Conservation (phyloP, 2,113 vertebrate genomes). For the Haliaeetus leucogaster region DNA sequence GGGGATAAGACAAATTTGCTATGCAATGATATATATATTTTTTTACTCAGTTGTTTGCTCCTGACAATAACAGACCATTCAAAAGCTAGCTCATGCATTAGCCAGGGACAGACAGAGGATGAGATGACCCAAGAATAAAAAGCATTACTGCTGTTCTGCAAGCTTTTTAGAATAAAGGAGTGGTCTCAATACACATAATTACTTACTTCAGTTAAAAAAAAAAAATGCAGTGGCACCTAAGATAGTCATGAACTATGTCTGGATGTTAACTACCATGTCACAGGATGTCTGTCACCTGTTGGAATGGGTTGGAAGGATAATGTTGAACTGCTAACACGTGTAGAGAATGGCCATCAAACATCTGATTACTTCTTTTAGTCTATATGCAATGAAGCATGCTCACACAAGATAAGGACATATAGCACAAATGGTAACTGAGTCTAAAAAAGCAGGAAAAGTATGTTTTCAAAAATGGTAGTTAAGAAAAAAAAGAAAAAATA, state of each 20-base stretch:
- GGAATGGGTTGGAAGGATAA: background rate
- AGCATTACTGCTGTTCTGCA: background rate
- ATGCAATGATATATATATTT: background rate
- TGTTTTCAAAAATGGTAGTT: background rate
- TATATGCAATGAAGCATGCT: background rate
- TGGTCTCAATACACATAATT: background rate
- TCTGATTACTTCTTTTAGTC: background rate
- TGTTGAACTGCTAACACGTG: background rate
- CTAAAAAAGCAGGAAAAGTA: background rate
- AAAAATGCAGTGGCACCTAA: background rate
- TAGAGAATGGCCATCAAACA: background rate
- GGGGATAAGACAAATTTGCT: background rate
- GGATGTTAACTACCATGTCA: background rate
- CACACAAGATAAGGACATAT: background rate
- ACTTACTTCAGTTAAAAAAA: background rate
- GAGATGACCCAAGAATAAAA: background rate
- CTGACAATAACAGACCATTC: background rate
- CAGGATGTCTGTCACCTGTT: background rate
- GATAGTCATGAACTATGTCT: background rate
- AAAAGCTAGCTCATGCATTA: background rate
- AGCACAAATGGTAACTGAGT: background rate
- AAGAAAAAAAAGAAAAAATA: background rate
- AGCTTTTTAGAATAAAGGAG: background rate
- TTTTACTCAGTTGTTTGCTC: background rate
- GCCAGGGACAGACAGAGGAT: background rate